These are phyloP conservation scores for Dryomyza anilis DNA, from an alignment of 2,888 invertebrate species.

Conservation along the genomic window DNA sequence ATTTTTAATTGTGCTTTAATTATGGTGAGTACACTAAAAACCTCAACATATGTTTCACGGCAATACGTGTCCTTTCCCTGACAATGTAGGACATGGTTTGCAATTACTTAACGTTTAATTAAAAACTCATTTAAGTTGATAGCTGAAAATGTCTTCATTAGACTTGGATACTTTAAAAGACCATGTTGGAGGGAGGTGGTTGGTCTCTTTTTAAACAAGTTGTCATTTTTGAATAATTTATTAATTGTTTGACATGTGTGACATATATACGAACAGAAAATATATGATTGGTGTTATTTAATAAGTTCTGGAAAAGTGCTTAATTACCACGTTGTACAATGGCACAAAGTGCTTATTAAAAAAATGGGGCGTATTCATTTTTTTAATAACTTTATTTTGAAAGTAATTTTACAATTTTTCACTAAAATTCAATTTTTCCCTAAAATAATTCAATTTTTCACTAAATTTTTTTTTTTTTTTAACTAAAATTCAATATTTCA, in stretches of 20 bases:
- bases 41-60: no score
- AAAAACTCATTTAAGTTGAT: constrained; percentile 5
- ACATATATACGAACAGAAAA: background rate
- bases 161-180: no score
- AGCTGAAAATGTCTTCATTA: constrained; percentile 2
- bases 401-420: background rate
- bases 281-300: background rate
- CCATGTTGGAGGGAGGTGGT: background rate
- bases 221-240: background rate
- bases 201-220: background rate
- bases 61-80: background rate
- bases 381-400: background rate
- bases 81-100: background rate
- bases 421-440: background rate
- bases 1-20: no score
- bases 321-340: no score
- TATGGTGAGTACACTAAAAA: no score
- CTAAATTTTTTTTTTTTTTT: background rate
- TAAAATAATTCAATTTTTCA: background rate
- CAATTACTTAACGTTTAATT: background rate
- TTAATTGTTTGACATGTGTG: background rate
- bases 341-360: background rate
- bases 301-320: background rate
- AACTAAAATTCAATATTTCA: no score
- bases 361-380: background rate